Evolutionary conservation across 2,797 vertebrate genomes (phyloP).

Genomic region (Rhodeus uyekii): DNA sequence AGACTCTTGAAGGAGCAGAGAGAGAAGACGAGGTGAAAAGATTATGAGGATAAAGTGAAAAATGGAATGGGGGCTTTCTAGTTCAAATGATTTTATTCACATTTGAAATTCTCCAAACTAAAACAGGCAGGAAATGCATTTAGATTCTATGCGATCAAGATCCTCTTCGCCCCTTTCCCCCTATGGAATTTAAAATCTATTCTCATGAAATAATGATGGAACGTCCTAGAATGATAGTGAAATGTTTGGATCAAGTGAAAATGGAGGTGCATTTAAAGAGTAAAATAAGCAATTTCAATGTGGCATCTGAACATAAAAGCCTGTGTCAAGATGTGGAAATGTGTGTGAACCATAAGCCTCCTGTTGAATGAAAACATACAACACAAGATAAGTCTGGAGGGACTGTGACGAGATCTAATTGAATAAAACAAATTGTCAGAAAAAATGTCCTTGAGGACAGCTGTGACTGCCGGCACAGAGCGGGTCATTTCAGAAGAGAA

Average conservation of each 20-base stretch:
- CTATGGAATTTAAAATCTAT: conserved; percentile 25
- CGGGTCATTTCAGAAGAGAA: not conserved
- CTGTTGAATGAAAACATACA: conserved; percentile 3
- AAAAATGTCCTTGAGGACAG: conserved; percentile 7
- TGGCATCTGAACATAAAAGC: conserved; percentile 1
- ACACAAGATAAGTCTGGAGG: not conserved
- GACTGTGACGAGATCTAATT: not conserved
- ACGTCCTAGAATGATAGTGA: not conserved
- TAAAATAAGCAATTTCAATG: conserved; percentile 13
- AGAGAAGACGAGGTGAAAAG: not conserved
- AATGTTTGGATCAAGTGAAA: not conserved
- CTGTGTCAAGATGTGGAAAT: not conserved
- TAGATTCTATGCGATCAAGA: not conserved
- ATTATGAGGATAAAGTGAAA: not conserved
- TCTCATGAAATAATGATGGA: conserved; percentile 21
- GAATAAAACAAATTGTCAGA: conserved; percentile 1
- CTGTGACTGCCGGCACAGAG: not conserved
- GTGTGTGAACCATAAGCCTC: not conserved
- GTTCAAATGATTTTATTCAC: conserved; percentile 24
- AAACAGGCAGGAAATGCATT: conserved; percentile 19
- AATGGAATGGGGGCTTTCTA: not conserved
- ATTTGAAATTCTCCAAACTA: conserved; percentile 23
- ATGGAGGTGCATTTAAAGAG: not conserved
- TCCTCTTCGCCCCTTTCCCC: not conserved
- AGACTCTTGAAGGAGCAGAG: not conserved